Base-by-base conservation (phyloP, 2,888 invertebrate species). In the Automeris io region DNA sequence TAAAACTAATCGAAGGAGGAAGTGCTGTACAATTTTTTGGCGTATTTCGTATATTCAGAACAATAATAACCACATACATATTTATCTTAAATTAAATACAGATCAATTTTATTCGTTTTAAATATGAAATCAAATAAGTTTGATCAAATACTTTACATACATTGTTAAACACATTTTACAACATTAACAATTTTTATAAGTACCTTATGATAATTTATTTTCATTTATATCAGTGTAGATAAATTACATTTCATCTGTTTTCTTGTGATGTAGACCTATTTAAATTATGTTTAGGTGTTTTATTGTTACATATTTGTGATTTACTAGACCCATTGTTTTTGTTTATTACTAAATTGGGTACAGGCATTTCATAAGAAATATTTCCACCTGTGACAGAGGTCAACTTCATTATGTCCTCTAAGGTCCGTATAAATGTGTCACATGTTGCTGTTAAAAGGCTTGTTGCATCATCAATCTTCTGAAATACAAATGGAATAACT, bases 371-470 rank as follows among this genome's bases (percentile, higher is more conserved):
- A 45, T 69, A 81, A 12, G 70, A 49, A 42, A 57, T 42, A 47
- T 58, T 66, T 12, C 44, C 50, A 42, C 61, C 61, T 24, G 61
- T 49, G 40, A 54, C 61, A 32, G 87, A 86, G 16, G 90, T 81
- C 35, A 90, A 65, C 66, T 89, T 90, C 90, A 94, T 92, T 55
- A 93, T 93, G 52, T 94, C 94, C 74, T 95, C 94, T 53, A 95
- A 81, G 13, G 94, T 93, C 66, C 91, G 89, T 48, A 94, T 93
- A 70, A 95, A 94, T 21, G 93, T 93, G 78, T 95, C 94, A 87
- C 94, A 95, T 36, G 94, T 95, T 26, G 92, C 92, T 43, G 91
- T 90, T 23, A 95, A 75, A 47, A 94, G 83, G 61, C 90, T 90
- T 6, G 93, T 91, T 2, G 91, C 91, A 71, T 94, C 93, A 60